Base-by-base conservation (phyloP, 2,113 vertebrate species). In the Elgaria multicarinata region DNA sequence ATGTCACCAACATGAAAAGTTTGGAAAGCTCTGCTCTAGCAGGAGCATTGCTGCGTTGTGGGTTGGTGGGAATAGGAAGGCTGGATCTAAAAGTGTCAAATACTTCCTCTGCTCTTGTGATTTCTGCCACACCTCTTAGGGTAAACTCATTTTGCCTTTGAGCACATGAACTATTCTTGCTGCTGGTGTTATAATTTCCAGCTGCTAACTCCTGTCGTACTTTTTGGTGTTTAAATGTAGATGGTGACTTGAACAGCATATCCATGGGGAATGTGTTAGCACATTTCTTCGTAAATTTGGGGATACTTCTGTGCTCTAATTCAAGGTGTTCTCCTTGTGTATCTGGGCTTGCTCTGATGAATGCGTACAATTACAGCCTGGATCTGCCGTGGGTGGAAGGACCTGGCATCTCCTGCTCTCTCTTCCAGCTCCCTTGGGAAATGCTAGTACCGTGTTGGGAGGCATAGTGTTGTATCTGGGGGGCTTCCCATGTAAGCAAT, bases 141-240 rank as follows among this genome's bases (percentile, higher is more conserved):
- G 31, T 36, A 36, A 72, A 72, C 2, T 14, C 33, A 22, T 1
- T 2, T 36, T 1, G 14, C 18, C 3, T 80, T 12, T 58, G 26
- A 31, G 12, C 44, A 33, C 26, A 78, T 55, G 13, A 18, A n/a
- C 53, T 36, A 50, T 2, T 81, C 36, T n/a, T 79, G 20, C 16
- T 81, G 36, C 33, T 39, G 79, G 10, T 50, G 7, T 66, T 39
- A 42, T 12, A 42, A 39, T 31, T 28, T 44, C 5, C 36, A 83
- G 55, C 10, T 64, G 36, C 39, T 42, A 4, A 0, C 0, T 55
- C 33, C 20, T 58, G 0, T 0, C 0, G 0, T 64, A 76, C 39
- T 8, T 6, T 74, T 77, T 6, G 22, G 53, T 36, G 9, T 6
- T 69, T 31, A 42, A 50, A 62, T 39, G 16, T 12, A 24, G n/a